Base-by-base conservation (phyloP, 2,797 vertebrate genomes). In the Sylvilagus floridanus region DNA sequence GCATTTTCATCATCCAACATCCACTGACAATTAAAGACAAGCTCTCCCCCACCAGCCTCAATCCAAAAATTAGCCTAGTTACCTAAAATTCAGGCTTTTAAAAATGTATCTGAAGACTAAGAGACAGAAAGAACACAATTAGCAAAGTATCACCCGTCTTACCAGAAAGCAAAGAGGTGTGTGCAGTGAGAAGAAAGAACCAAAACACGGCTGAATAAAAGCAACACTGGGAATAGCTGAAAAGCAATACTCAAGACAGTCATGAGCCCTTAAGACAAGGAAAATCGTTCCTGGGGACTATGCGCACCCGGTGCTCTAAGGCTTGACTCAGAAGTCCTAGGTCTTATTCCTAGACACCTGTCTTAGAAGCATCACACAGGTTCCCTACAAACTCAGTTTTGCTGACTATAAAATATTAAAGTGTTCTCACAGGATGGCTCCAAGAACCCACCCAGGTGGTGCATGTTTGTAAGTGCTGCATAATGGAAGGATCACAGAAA, bases 1-100 rank as follows among this genome's bases (percentile, higher is more conserved):
- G 7, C 17, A 3, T 42, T 54, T 77, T 54, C 35, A 37, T 54
- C 13, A 35, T 16, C n/a, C 21, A 22, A 17, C 6, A 86, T 66
- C 62, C 22, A 57, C 24, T 93, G 47, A 62, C 1, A 52, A 62
- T 32, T 28, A 88, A 92, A 92, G 24, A 72, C 32, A 69, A 92
- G 10, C 22, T 89, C 69, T 93, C 54, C n/a, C 19, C 16, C 26
- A 54, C 60, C 30, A 83, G 92, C 84, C 22, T 47, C 52, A 19
- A 75, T 11, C 13, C 28, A 28, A 78, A 47, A 12, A 65, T 37
- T 30, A 77, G 42, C 30, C 85, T 17, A 17, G 42, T 87, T 76
- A 89, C 26, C 24, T 93, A 54, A 93, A 96, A 76, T 50, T 62
- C 5, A 91, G 30, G 75, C 54, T 42, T 79, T 60, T 8, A 47